Conservation (phyloP, 30 jellyfish, hydroid and myxozoan genomes). For the Chironex yamaguchii region DNA sequence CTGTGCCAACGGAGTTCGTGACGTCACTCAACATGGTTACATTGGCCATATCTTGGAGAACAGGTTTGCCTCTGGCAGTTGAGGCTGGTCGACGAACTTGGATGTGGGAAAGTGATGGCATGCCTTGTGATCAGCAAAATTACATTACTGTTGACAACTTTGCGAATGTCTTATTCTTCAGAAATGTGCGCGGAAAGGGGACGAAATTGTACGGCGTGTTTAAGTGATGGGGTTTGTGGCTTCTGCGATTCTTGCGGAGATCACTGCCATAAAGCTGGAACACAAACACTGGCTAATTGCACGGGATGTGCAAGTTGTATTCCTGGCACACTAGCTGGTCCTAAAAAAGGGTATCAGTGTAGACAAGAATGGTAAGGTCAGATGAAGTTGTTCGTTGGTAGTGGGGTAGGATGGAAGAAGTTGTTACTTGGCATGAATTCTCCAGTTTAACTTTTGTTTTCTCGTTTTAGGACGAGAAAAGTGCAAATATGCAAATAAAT, state of each 20-base stretch:
- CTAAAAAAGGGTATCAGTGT: constrained; percentile 80
- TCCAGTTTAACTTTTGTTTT: too few relatives aligned
- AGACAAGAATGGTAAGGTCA: constrained; percentile 90
- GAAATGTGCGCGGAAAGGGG: constrained; percentile 78
- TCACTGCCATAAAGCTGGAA: constrained; percentile 83
- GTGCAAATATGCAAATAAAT: too few relatives aligned
- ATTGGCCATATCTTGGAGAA: too few relatives aligned
- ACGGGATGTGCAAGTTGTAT: constrained; percentile 92
- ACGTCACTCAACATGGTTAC: too few relatives aligned
- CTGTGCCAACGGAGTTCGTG: too few relatives aligned
- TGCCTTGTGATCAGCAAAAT: too few relatives aligned
- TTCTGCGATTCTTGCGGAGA: constrained; percentile 93
- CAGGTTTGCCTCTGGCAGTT: too few relatives aligned
- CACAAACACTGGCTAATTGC: constrained; percentile 87
- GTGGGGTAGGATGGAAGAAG: not conserved
- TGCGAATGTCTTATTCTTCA: too few relatives aligned
- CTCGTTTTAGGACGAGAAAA: too few relatives aligned
- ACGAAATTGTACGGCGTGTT: constrained; percentile 81
- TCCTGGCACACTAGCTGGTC: constrained; percentile 93
- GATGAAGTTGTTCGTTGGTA: not conserved
- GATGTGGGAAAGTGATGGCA: too few relatives aligned
- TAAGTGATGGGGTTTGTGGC: constrained; percentile 93
- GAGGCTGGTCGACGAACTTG: too few relatives aligned
- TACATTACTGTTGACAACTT: too few relatives aligned
- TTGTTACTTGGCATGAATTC: not conserved